Evolutionary conservation across 1,140 invertebrate genomes (phyloP), one percentile per base, ranked within the genome.

Genomic region (Drepana arcuata): DNA sequence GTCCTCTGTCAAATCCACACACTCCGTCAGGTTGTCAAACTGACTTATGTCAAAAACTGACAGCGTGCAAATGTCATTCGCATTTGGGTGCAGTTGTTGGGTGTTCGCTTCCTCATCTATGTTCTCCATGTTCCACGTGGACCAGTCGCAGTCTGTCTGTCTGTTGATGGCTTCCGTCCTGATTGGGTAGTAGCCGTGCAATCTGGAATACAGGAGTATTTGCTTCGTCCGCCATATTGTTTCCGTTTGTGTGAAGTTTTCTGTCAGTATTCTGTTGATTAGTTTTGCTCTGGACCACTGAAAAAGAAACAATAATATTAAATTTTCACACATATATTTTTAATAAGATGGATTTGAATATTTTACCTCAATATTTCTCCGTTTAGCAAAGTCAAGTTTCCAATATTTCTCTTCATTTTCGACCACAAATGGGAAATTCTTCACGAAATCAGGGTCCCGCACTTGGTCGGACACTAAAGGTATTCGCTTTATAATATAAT

Each of bases 211-310:
- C 1, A 75, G 35, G 0, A 84, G 53, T 1, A 84, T 83, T 30
- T 83, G 80, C 41, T 83, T 83, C 0, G 75, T 80, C 7, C 75
- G 40, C 80, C 82, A 83, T 27, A 82, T 50, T 29, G 52, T 32
- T 7, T 53, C 50, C 0, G 40, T 15, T 4, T 45, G 30, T 2
- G 23, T 35, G 16, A 66, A 51, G 10, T 59, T 48, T 4, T 65
- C 52, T 2, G 24, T 31, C 2, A 83, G 32, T 2, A 80, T 48
- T 47, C 56, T 65, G 42, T 82, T 71, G 29, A 84, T 79, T 15
- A 81, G 27, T 36, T 84, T 84, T n/a, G 79, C 80, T 58, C 82
- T 42, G 0, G 77, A 77, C 82, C 82, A 84, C 82, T 84, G 69
- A 0, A 77, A 81, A 37, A 28, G 23, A 25, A 30, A 21, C 9